Conservation (phyloP, 1,140 invertebrate species). For the Anoplolepis gracilipes region DNA sequence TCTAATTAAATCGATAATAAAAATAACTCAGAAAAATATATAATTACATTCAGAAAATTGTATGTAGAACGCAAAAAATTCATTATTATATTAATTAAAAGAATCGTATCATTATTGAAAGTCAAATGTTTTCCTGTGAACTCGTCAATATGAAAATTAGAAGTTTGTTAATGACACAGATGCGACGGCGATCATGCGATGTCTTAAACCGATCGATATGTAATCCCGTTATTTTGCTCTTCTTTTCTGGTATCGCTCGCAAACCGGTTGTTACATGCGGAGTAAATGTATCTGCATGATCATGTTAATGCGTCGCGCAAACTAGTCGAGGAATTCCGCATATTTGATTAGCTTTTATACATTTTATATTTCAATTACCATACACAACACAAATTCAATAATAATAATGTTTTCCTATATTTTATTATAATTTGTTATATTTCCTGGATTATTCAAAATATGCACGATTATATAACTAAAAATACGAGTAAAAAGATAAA, state of each 20-base stretch:
- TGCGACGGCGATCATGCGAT: background rate
- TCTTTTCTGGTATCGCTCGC: slow-evolving; percentile 20
- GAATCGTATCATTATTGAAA: background rate
- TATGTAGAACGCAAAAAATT: background rate
- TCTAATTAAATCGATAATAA: background rate
- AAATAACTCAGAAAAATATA: background rate
- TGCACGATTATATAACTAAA: too few species aligned
- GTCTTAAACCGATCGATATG: slow-evolving; percentile 4
- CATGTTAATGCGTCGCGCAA: background rate
- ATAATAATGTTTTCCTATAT: too few species aligned
- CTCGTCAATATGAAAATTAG: slow-evolving; percentile 4
- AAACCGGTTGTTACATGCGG: slow-evolving; percentile 39
- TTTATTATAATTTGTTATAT: too few species aligned
- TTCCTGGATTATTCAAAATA: too few species aligned
- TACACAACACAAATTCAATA: background rate
- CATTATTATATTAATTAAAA: background rate
- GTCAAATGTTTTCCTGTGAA: background rate
- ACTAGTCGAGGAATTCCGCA: background rate
- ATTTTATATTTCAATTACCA: background rate
- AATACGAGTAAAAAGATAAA: too few species aligned
- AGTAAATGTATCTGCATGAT: slow-evolving; percentile 17
- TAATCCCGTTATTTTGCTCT: slow-evolving; percentile 25
- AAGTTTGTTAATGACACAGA: background rate
- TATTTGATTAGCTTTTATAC: background rate
- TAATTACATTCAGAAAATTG: background rate